phyloP scores from a whole-genome alignment of 2,888 invertebrate species.

The Eristalinus sepulchralis region DNA sequence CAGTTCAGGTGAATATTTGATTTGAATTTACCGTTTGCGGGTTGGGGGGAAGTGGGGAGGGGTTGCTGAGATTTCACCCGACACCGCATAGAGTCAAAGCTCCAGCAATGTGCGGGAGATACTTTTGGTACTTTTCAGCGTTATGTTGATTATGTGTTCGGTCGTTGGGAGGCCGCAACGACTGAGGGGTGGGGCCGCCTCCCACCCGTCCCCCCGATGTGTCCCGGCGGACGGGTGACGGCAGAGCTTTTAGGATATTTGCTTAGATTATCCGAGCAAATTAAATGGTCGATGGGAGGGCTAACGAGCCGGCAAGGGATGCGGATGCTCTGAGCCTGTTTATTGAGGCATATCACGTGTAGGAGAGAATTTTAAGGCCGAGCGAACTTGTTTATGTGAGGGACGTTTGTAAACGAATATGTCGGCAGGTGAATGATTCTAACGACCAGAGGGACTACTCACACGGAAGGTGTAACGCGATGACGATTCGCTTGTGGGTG shows the following conservation, averaged over 20 bases:
- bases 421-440: slow-evolving; percentile 36
- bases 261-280: slow-evolving; percentile 43
- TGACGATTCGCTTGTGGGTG: neutral
- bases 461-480: slow-evolving; percentile 10
- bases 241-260: slow-evolving; percentile 48
- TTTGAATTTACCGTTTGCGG: slow-evolving; percentile 67
- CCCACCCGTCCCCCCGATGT: neutral
- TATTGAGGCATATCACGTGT: slow-evolving; percentile 61
- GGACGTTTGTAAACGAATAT: slow-evolving; percentile 3
- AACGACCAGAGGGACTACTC: slow-evolving; percentile 18
- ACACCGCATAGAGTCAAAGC: neutral
- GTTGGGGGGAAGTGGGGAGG: slow-evolving; percentile 12
- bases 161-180: slow-evolving; percentile 41
- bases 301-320: slow-evolving; percentile 10
- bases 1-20: slow-evolving; percentile 71
- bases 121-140: slow-evolving; percentile 24
- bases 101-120: neutral
- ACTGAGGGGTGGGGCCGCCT: slow-evolving; percentile 31
- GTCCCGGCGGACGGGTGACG: slow-evolving; percentile 24
- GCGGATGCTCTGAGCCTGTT: slow-evolving; percentile 22
- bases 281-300: slow-evolving; percentile 16
- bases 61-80: slow-evolving; percentile 47
- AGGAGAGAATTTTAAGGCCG: slow-evolving; percentile 56
- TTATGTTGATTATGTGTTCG: slow-evolving; percentile 41
- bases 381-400: slow-evolving; percentile 34